Percentiles rank a stretch among this genome's conserved stretches.
phyloP scores from a whole-genome alignment of 1,140 invertebrate species.

The Sipha flava region DNA sequence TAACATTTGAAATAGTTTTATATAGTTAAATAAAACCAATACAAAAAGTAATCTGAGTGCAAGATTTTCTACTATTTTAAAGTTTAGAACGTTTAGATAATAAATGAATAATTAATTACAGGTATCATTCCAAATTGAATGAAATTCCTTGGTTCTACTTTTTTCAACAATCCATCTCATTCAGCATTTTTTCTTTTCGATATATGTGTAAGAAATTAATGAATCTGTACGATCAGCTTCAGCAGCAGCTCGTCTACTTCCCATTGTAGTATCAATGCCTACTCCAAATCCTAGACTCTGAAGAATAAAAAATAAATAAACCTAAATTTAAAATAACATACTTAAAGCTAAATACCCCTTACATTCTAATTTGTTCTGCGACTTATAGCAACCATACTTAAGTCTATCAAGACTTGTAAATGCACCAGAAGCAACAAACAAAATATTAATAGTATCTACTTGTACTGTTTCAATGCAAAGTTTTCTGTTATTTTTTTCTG shows the following conservation, averaged over 20 bases:
- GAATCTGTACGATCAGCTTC: conserved; percentile 56
- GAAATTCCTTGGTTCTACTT: conserved; percentile 93
- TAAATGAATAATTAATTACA: conserved; percentile 46
- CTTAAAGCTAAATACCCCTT: conserved; percentile 20
- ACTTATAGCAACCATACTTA: too few species aligned
- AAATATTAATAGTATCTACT: conserved; percentile 97
- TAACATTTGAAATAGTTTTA: too few species aligned
- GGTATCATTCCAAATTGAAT: conserved; percentile 98
- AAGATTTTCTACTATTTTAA: neutral
- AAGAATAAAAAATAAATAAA: conserved; percentile 28
- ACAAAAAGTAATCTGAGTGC: neutral
- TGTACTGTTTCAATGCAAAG: conserved; percentile 88
- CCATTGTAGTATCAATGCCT: conserved; percentile 57
- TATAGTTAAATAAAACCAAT: neutral
- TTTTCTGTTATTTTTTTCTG: conserved; percentile 87
- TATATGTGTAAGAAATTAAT: conserved; percentile 42
- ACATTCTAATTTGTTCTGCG: conserved; percentile 90
- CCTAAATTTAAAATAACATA: neutral
- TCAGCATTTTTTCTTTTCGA: conserved; percentile 64
- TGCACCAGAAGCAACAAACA: conserved; percentile 97
- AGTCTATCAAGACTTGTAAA: conserved; percentile 95
- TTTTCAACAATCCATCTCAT: conserved; percentile 67
- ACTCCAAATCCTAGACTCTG: conserved; percentile 89
- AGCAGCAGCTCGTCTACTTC: conserved; percentile 75
- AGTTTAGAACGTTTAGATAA: neutral